Evolutionary conservation across 2,797 vertebrate genomes (phyloP).

Genomic region (Salmo trutta): DNA sequence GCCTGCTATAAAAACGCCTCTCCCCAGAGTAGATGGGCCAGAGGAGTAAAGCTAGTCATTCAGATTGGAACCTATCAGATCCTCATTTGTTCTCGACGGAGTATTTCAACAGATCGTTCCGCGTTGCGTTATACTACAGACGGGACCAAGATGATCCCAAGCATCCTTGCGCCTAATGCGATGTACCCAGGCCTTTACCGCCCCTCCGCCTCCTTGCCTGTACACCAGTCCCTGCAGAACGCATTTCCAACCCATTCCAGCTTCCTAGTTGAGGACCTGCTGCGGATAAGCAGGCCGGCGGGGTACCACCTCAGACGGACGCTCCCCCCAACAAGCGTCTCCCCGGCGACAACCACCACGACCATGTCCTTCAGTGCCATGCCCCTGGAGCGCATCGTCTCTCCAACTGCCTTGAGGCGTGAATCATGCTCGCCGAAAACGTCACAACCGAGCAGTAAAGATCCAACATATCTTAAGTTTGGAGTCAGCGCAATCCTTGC

Average conservation of each 20-base stretch:
- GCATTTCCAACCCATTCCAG: conserved; percentile 85
- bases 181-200: conserved; percentile 90
- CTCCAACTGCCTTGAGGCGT: conserved; percentile 60
- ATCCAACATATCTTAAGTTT: conserved; percentile 91
- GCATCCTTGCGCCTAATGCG: conserved; percentile 86
- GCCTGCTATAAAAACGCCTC: conserved; percentile 88
- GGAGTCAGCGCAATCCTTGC: conserved; percentile 96
- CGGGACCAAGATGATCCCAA: conserved; percentile 93
- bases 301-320: conserved; percentile 77
- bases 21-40: conserved; percentile 66
- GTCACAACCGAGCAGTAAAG: conserved; percentile 68
- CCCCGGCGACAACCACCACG: conserved; percentile 72
- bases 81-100: conserved; percentile 51
- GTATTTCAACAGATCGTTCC: conserved; percentile 37
- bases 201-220: conserved; percentile 84
- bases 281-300: conserved; percentile 87
- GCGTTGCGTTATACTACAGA: conserved; percentile 27
- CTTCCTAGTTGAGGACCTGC: conserved; percentile 95
- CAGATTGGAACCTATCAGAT: conserved; percentile 60
- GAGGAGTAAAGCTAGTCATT: conserved; percentile 71
- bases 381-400: conserved; percentile 46
- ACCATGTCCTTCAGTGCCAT: conserved; percentile 66
- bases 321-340: conserved; percentile 68
- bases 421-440: conserved; percentile 80
- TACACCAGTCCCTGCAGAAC: conserved; percentile 85